A percentile compares a stretch with the other conserved stretches of the same genome.
These are phyloP conservation scores for Hemitrygon akajei DNA, from an alignment of 2,797 vertebrate genomes.

Conservation along the genomic window DNA sequence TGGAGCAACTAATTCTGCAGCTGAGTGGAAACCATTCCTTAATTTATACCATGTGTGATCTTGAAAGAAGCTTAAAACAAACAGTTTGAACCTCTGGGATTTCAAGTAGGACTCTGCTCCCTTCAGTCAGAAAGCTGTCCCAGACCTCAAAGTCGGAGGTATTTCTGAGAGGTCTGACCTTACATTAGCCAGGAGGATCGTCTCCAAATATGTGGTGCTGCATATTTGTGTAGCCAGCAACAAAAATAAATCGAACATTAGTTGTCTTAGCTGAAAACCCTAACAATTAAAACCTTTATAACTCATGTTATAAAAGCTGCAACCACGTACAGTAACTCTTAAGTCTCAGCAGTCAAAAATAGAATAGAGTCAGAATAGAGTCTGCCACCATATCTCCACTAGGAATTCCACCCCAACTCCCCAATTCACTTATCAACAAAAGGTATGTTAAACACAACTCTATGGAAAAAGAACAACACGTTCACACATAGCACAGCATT, in stretches of 20 bases:
- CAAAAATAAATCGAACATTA: constrained; percentile 30
- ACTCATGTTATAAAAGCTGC: not conserved
- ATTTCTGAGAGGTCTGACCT: constrained; percentile 27
- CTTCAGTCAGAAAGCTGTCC: constrained; percentile 1
- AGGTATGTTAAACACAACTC: not conserved
- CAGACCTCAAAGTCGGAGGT: constrained; percentile 9
- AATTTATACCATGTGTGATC: constrained; percentile 29
- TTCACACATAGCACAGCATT: not conserved
- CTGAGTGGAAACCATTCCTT: constrained; percentile 2
- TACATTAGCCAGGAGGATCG: constrained; percentile 19
- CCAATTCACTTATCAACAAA: not conserved
- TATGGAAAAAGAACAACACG: not conserved
- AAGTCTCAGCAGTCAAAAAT: not conserved
- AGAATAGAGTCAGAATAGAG: not conserved
- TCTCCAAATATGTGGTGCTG: constrained; percentile 14
- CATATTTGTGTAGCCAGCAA: constrained; percentile 31
- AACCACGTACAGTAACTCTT: not conserved
- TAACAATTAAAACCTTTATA: constrained; percentile 1
- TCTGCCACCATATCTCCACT: no score
- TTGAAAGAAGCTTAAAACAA: constrained; percentile 33
- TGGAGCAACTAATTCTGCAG: constrained; percentile 3
- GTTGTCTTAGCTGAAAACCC: constrained; percentile 19
- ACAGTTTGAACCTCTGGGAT: constrained; percentile 31
- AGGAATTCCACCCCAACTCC: not conserved
- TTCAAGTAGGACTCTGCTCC: constrained; percentile 7